Conservation (phyloP, 2,888 invertebrate genomes). For the Metellina segmentata region DNA sequence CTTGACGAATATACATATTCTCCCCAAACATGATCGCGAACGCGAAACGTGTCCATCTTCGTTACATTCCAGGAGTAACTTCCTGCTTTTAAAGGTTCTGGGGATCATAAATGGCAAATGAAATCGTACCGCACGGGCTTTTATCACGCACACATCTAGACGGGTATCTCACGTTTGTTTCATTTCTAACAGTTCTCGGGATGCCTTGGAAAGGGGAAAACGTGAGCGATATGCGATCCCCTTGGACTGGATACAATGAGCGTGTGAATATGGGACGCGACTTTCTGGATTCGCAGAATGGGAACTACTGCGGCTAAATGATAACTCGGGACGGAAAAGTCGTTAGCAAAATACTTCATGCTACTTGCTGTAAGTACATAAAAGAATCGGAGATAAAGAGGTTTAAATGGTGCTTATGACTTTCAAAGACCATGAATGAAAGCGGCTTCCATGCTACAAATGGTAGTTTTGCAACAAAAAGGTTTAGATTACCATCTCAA, state of each 20-base stretch:
- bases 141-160: constrained; percentile 12
- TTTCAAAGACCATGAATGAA: background rate
- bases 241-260: constrained; percentile 10
- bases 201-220: constrained; percentile 3
- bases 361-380: constrained; percentile 19
- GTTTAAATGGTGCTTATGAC: background rate
- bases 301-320: constrained; percentile 7
- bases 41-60: background rate
- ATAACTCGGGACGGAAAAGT: constrained; percentile 17
- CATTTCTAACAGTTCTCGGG: constrained; percentile 29
- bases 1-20: background rate
- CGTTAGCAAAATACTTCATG: background rate
- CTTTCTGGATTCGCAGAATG: background rate
- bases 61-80: background rate
- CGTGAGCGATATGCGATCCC: background rate
- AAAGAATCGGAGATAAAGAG: background rate
- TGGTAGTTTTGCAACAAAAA: background rate
- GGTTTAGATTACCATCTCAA: background rate
- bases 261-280: constrained; percentile 6
- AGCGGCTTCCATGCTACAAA: background rate
- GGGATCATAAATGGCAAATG: background rate
- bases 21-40: background rate
- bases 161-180: constrained; percentile 20
- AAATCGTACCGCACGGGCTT: background rate
- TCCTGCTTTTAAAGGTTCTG: background rate